These are phyloP conservation scores for Oncorhynchus gorbuscha DNA, from an alignment of 2,113 vertebrate genomes.

Conservation along the genomic window DNA sequence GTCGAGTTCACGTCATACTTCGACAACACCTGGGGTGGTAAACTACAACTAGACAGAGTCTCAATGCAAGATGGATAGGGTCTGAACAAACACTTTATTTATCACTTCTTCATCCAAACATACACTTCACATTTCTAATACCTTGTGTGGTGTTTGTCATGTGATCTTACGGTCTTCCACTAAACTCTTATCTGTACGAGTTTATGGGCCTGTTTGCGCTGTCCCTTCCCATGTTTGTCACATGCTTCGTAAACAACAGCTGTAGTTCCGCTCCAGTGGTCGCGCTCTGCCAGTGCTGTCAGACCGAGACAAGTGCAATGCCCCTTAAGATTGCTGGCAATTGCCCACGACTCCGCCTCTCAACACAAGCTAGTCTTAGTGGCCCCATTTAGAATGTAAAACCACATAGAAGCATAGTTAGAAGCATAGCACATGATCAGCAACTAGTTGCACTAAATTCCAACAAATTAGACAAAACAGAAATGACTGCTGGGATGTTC, in stretches of 20 bases:
- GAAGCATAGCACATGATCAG: background rate
- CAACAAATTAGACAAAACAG: background rate
- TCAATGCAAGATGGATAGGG: no score
- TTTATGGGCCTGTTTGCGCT: background rate
- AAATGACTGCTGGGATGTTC: background rate
- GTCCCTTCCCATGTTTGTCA: background rate
- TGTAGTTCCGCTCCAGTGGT: conserved; percentile 7
- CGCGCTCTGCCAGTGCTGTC: conserved; percentile 72
- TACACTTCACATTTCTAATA: no score
- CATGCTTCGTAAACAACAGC: no score
- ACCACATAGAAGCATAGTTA: background rate
- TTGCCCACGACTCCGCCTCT: conserved; percentile 78
- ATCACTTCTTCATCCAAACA: no score
- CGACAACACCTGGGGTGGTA: no score
- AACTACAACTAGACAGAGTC: no score
- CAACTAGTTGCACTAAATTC: background rate
- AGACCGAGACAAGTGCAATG: conserved; percentile 71
- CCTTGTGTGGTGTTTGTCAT: no score
- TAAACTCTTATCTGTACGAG: background rate
- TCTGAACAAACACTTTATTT: no score
- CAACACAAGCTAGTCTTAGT: conserved; percentile 71
- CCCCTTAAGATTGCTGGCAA: conserved; percentile 56
- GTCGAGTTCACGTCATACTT: no score
- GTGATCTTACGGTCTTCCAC: no score
- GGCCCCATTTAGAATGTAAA: background rate